phyloP scores from a whole-genome alignment of 1,140 invertebrate genomes.

The Drosophila grimshawi region DNA sequence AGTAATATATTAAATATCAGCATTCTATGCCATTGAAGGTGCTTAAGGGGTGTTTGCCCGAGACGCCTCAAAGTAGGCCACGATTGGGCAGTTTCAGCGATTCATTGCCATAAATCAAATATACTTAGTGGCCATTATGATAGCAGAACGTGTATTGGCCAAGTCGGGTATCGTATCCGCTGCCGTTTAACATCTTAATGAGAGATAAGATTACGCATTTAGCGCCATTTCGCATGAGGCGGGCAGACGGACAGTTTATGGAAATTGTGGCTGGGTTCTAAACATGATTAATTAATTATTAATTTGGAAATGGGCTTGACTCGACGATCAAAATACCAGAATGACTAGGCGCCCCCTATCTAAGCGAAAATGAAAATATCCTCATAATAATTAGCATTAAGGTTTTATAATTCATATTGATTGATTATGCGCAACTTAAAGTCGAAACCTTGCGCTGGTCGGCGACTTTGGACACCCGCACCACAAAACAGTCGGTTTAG shows the following conservation, averaged over 20 bases:
- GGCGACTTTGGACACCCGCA: not conserved
- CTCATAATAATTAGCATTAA: conserved; percentile 78
- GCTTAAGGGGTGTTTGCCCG: not conserved
- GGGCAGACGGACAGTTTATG: not conserved
- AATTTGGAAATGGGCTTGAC: conserved; percentile 40
- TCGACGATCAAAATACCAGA: conserved; percentile 10
- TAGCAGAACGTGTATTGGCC: conserved; percentile 46
- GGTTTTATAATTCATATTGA: conserved; percentile 80
- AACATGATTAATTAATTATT: conserved; percentile 68
- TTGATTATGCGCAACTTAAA: conserved; percentile 63
- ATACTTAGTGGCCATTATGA: conserved; percentile 36
- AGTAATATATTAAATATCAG: not conserved
- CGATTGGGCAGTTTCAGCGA: conserved; percentile 16
- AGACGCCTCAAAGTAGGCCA: conserved; percentile 40
- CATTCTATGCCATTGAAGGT: not conserved
- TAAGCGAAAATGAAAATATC: conserved; percentile 43
- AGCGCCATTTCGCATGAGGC: conserved; percentile 23
- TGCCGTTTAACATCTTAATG: conserved; percentile 52
- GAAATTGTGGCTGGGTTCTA: conserved; percentile 40
- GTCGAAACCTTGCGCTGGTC: conserved; percentile 8
- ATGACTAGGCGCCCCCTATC: conserved; percentile 17
- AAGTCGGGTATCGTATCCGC: conserved; percentile 47
- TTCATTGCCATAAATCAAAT: conserved; percentile 29
- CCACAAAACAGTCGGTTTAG: conserved; percentile 27
- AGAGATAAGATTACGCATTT: conserved; percentile 67